Conservation (phyloP, 2,113 vertebrate species). For the Lepus europaeus region DNA sequence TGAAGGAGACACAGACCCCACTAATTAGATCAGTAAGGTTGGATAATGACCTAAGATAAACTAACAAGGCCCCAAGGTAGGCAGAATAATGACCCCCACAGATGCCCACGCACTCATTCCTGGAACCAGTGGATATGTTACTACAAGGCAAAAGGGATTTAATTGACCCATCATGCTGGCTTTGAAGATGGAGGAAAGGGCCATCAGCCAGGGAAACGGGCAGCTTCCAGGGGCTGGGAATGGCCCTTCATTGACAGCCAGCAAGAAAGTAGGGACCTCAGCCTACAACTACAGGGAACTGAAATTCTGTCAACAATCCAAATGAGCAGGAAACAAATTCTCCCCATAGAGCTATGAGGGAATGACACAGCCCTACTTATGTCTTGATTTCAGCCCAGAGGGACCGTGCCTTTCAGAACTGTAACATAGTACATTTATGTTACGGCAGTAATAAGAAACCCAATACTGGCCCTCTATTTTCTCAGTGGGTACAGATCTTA, state of each 20-base stretch:
- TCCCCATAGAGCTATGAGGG: neutral
- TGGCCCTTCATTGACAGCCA: neutral
- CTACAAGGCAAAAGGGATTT: neutral
- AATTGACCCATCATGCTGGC: neutral
- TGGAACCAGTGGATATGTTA: neutral
- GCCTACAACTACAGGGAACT: neutral
- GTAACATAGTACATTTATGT: neutral
- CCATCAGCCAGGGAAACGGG: neutral
- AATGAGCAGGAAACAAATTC: neutral
- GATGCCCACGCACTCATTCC: neutral
- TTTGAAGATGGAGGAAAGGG: neutral
- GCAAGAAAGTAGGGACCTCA: neutral
- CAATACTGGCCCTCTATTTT: neutral
- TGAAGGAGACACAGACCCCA: slow-evolving; percentile 2
- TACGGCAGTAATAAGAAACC: neutral
- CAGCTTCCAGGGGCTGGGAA: neutral
- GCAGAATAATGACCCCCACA: neutral
- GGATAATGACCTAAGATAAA: neutral
- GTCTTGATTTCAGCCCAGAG: neutral
- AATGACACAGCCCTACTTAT: neutral
- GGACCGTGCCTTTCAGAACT: neutral
- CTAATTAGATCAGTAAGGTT: neutral
- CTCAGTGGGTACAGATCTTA: neutral
- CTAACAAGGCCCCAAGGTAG: neutral
- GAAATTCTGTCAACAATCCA: neutral